Conservation (phyloP, 2,888 invertebrate genomes). For the Habroteleia sp. region DNA sequence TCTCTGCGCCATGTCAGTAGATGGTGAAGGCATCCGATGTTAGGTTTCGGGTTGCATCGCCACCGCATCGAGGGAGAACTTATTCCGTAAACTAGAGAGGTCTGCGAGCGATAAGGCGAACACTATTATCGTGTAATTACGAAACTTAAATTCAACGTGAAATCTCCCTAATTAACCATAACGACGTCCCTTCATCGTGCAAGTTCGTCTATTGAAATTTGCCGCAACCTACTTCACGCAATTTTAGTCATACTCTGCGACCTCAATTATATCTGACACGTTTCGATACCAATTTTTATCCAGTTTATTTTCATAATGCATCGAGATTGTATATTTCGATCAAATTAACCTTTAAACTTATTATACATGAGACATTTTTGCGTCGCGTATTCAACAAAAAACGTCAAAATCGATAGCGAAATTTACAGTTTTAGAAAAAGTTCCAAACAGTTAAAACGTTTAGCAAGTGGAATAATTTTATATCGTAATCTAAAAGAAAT, state of each 20-base stretch:
- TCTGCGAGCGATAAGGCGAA: slow-evolving; percentile 66
- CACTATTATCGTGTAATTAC: slow-evolving; percentile 75
- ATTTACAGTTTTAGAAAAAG: neutral
- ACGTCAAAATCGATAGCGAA: neutral
- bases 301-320: slow-evolving; percentile 13
- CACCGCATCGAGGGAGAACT: slow-evolving; percentile 62
- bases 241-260: slow-evolving; percentile 21
- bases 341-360: too few relatives aligned
- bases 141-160: slow-evolving; percentile 73
- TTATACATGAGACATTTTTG: too few relatives aligned
- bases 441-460: too few relatives aligned
- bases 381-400: too few relatives aligned
- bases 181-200: slow-evolving; percentile 66
- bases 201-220: slow-evolving; percentile 51
- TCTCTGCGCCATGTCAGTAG: slow-evolving; percentile 38
- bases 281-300: slow-evolving; percentile 21
- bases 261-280: slow-evolving; percentile 29
- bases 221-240: slow-evolving; percentile 32
- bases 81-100: slow-evolving; percentile 67
- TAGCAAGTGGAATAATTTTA: slow-evolving; percentile 3
- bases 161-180: slow-evolving; percentile 73
- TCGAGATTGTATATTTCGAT: too few relatives aligned
- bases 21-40: slow-evolving; percentile 52
- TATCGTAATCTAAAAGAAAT: neutral
- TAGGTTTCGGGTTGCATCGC: slow-evolving; percentile 59